A percentile compares a stretch with the other conserved stretches of the same genome.
Evolutionary conservation across 2,113 vertebrate species (phyloP).

Genomic region (Colistium nudipinnis): DNA sequence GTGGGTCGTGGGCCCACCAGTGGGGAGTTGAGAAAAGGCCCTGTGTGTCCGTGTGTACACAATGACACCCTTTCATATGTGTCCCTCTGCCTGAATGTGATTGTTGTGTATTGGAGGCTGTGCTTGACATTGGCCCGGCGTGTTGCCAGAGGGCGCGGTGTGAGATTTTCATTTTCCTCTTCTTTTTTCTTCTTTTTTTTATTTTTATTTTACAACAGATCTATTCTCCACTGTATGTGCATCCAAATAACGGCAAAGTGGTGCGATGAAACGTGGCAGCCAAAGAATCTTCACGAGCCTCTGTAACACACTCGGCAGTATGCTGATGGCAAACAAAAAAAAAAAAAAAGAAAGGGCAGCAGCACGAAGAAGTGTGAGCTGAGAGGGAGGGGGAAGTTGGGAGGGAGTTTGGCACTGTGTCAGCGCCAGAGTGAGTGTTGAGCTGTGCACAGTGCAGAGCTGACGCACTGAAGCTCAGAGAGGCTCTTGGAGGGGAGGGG

Average conservation of each 20-base stretch:
- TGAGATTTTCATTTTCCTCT: slow-evolving; percentile 42
- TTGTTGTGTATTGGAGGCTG: slow-evolving; percentile 67
- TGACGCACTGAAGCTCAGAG: slow-evolving; percentile 74
- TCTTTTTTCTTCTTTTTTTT: slow-evolving; percentile 44
- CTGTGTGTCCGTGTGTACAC: slow-evolving; percentile 61
- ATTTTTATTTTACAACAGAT: slow-evolving; percentile 45
- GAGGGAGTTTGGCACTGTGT: slow-evolving; percentile 76
- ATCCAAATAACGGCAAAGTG: slow-evolving; percentile 18
- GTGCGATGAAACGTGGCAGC: slow-evolving; percentile 12
- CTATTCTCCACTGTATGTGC: slow-evolving; percentile 35
- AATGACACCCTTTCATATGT: slow-evolving; percentile 76
- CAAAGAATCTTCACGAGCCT: slow-evolving; percentile 33
- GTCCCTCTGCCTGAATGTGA: slow-evolving; percentile 64
- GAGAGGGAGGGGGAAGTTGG: slow-evolving; percentile 60
- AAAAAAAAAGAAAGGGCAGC: slow-evolving; percentile 14
- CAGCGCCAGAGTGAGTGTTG: slow-evolving; percentile 65
- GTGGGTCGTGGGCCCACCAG: slow-evolving; percentile 44
- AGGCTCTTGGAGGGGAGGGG: slow-evolving; percentile 46
- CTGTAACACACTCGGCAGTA: slow-evolving; percentile 36
- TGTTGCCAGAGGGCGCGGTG: slow-evolving; percentile 52
- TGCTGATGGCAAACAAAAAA: slow-evolving; percentile 2
- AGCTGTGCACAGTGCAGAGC: slow-evolving; percentile 72
- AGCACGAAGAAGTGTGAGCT: slow-evolving; percentile 46
- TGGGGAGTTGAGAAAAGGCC: slow-evolving; percentile 42
- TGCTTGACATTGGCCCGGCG: slow-evolving; percentile 59